Conservation (phyloP, 2,888 invertebrate species). For the Hemistola chrysoprasaria region DNA sequence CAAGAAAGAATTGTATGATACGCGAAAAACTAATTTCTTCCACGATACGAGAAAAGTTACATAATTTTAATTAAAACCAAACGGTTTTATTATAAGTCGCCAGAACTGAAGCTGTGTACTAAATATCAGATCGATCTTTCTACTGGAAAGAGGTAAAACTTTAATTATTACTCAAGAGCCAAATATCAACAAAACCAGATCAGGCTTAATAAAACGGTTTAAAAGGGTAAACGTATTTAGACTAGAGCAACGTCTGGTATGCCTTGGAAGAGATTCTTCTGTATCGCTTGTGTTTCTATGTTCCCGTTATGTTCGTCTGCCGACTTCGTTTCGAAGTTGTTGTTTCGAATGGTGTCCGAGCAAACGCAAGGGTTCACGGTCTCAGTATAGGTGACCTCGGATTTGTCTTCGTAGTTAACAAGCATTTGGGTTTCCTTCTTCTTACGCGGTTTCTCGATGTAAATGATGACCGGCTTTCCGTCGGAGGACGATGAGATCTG, state of each 20-base stretch:
- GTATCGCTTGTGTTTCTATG: conserved; percentile 22
- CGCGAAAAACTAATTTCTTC: too few relatives aligned
- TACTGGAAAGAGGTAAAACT: too few relatives aligned
- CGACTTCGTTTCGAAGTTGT: conserved; percentile 45
- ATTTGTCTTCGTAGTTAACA: conserved; percentile 41
- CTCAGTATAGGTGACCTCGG: conserved; percentile 35
- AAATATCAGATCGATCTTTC: too few relatives aligned
- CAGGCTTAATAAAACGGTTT: too few relatives aligned
- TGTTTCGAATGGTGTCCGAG: conserved; percentile 37
- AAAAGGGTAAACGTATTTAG: conserved; percentile 39
- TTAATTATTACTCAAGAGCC: too few relatives aligned
- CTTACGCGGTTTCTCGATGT: conserved; percentile 28
- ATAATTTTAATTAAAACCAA: too few relatives aligned
- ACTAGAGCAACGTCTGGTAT: conserved; percentile 50
- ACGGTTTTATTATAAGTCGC: too few relatives aligned
- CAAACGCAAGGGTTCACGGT: conserved; percentile 33
- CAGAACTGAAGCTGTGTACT: too few relatives aligned
- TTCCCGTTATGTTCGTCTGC: conserved; percentile 61
- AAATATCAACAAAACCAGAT: too few relatives aligned
- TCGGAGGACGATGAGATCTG: conserved; percentile 66
- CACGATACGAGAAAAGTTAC: too few relatives aligned
- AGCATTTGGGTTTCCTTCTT: conserved; percentile 43
- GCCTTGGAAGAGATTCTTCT: conserved; percentile 34
- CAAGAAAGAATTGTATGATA: too few relatives aligned
- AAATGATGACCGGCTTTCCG: conserved; percentile 21